Base-by-base conservation (phyloP, 2,888 invertebrate species). In the Hirudinaria manillensis region DNA sequence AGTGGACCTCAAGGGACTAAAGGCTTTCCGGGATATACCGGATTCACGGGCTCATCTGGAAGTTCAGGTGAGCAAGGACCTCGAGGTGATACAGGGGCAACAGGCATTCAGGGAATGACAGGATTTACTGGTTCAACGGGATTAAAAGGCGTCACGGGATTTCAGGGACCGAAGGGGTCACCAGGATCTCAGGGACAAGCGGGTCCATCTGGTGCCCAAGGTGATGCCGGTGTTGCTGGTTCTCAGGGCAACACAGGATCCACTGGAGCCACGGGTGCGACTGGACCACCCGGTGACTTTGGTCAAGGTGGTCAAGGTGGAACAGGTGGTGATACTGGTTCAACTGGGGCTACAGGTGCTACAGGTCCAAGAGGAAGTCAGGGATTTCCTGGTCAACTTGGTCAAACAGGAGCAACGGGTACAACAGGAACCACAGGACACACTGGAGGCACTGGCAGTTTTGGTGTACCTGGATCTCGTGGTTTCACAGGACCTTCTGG, bases 171-270 rank as follows among this genome's bases (percentile, higher is more conserved):
- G 38, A 32, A 21, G 24, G 75, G 75, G 32, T 45, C 29, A 19
- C 65, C 75, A 16, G 78, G 82, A 6, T 38, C 70, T 51, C 67
- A 76, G 32, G 81, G 82, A 45, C 53, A 34, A 34, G 55, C 77
- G 36, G 79, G 79, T 24, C 74, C 65, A 55, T 66, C 72, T 24
- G 79, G 79, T 27, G 74, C 74, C 27, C 56, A 45, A n/a, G 76
- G 73, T 32, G 34, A 38, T 51, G n/a, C 38, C 66, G 72, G 76
- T 45, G 65, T 24, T 6, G 29, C 19, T 32, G 76, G 76, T 51
- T n/a, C 61, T 51, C 3, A 73, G 27, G 80, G 80, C 10, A 27
- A 34, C 34, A 29, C 77, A 66, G 80, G 80, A 19, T 53, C 66
- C n/a, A 68, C 75, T 66, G 80, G 80, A 38, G 53, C 29, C 27